Percentiles rank a stretch among this genome's conserved stretches.
Evolutionary conservation across 1,140 invertebrate species (phyloP).

Genomic region (Cotesia chilonis): DNA sequence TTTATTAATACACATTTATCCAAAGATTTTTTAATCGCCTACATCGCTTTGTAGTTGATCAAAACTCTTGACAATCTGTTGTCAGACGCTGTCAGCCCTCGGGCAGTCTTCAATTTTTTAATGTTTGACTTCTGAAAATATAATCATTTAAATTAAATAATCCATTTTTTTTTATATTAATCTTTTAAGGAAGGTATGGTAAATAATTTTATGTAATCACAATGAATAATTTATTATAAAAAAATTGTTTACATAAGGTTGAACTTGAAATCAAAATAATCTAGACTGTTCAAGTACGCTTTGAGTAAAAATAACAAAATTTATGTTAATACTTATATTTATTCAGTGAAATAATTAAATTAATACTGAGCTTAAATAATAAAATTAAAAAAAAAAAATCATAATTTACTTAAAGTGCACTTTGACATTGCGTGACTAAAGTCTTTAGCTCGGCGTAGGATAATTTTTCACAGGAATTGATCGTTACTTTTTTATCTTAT

Average conservation of each 20-base stretch:
- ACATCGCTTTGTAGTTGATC: slow-evolving; percentile 10
- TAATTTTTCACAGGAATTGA: no score
- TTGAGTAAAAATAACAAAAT: no score
- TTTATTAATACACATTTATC: neutral
- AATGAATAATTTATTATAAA: slow-evolving; percentile 10
- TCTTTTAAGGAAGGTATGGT: neutral
- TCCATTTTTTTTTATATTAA: neutral
- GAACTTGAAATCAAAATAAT: no score
- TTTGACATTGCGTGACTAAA: no score
- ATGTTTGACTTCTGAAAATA: slow-evolving; percentile 3
- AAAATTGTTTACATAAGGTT: neutral
- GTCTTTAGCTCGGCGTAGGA: no score
- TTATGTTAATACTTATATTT: no score
- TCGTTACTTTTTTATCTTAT: no score
- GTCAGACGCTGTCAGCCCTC: slow-evolving; percentile 7
- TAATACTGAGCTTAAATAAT: no score
- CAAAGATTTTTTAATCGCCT: neutral
- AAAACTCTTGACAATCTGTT: slow-evolving; percentile 35
- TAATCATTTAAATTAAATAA: slow-evolving; percentile 6
- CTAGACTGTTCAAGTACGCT: no score
- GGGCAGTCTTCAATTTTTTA: neutral
- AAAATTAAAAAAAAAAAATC: no score
- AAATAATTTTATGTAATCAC: slow-evolving; percentile 9
- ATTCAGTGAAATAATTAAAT: no score
- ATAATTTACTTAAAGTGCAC: no score